Base-by-base conservation (phyloP, 2,888 invertebrate species). In the Nymphalis c-album region DNA sequence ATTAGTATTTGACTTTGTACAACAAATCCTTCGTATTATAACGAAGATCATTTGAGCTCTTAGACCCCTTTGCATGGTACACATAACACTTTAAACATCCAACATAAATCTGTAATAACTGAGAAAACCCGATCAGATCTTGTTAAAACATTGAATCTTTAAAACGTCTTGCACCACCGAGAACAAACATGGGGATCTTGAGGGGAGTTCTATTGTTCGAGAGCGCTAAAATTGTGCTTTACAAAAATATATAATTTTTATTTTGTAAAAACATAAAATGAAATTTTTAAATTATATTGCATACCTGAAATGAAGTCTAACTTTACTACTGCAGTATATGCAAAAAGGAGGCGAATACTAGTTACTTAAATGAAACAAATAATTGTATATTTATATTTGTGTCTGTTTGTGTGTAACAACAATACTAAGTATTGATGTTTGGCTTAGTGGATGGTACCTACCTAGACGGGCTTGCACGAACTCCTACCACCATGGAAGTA, bases 131-230 rank as follows among this genome's bases (percentile, higher is more conserved):
- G 72, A 70, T 72, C 73, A 64, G 68, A 72, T 63, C 70, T 68
- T 78, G 73, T 68, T 74, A 72, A 75, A 80, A 80, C 80, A 78
- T 75, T 74, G 71, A 76, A 80, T 80, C 79, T 77, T 75, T 80
- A 77, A 79, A 80, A 80, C 79, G 73, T 74, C 77, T 77, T 73
- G 73, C 72, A 72, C 72, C 64, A 77, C 77, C 75, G 74, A 66
- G 74, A 73, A 70, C 79, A 81, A 82, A 82, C 80, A 81, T 77
- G 75, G 74, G 76, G 76, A 72, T 74, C 76, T 78, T 79, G 74
- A 75, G 78, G 77, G 77, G 75, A 76, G 76, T 76, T 77, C 80
- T 79, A 77, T 84, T 83, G 83, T 84, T 76, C 75, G 75, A 78
- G 81, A 73, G 63, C 71, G 63, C 45, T 87, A 88, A 85, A 70